These are phyloP conservation scores for Acanthosepion pharaonis DNA, from an alignment of 2,888 invertebrate species.

Conservation along the genomic window DNA sequence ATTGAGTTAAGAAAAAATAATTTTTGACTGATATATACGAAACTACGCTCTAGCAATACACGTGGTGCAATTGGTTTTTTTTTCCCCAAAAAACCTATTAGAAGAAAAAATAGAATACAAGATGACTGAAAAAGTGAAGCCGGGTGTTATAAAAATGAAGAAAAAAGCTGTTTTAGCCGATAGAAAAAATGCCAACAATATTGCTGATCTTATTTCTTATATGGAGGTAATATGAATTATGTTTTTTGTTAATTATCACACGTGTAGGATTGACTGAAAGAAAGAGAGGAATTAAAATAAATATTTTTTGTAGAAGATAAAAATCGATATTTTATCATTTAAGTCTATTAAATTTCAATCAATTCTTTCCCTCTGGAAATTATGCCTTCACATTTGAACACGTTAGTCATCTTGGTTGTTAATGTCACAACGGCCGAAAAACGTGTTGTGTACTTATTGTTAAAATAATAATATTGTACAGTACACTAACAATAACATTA, in stretches of 20 bases:
- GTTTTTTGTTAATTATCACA: neutral
- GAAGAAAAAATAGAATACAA: neutral
- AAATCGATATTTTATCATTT: too few relatives aligned
- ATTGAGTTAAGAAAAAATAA: neutral
- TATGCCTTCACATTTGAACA: too few relatives aligned
- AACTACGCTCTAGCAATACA: neutral
- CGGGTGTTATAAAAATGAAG: slow-evolving; percentile 57
- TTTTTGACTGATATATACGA: neutral
- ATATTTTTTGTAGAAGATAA: too few relatives aligned
- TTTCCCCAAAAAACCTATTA: neutral
- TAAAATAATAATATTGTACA: too few relatives aligned
- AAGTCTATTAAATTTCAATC: too few relatives aligned
- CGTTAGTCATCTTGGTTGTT: too few relatives aligned
- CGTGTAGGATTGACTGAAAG: neutral
- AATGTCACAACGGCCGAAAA: too few relatives aligned
- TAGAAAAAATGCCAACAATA: slow-evolving; percentile 62
- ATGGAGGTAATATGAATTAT: slow-evolving; percentile 54
- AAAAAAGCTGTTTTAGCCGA: slow-evolving; percentile 58
- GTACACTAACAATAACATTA: too few relatives aligned
- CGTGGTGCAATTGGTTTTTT: neutral
- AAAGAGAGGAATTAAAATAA: too few relatives aligned
- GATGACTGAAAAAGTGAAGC: neutral
- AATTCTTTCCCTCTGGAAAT: too few relatives aligned
- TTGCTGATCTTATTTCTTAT: slow-evolving; percentile 60
- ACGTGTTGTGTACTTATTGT: too few relatives aligned